These are phyloP conservation scores for Thomomys bottae DNA, from an alignment of 2,113 vertebrate genomes.

Conservation along the genomic window DNA sequence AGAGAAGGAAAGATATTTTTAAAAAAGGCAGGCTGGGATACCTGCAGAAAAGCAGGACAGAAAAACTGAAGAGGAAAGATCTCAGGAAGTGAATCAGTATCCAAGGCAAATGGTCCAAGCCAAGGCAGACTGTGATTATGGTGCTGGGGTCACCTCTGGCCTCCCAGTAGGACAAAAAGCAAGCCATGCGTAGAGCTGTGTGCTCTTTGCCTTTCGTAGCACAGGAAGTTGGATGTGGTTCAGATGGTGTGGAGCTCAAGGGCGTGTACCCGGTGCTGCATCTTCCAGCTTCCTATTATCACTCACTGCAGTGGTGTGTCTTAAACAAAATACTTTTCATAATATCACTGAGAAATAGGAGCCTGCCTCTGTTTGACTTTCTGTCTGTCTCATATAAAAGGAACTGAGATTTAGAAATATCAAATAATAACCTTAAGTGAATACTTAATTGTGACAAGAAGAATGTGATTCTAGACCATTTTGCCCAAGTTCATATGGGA, in stretches of 20 bases:
- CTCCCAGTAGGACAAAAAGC: neutral
- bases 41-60: neutral
- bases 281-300: neutral
- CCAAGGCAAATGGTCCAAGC: neutral
- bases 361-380: neutral
- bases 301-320: neutral
- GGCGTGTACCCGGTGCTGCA: neutral
- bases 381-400: neutral
- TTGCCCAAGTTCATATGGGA: neutral
- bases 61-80: neutral
- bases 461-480: neutral
- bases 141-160: neutral
- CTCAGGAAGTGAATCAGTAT: neutral
- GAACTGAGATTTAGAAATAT: neutral
- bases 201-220: neutral
- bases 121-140: neutral
- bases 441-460: neutral
- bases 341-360: neutral
- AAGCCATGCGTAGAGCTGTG: neutral
- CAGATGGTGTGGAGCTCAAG: neutral
- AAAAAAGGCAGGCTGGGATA: neutral
- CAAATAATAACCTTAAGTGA: neutral
- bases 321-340: constrained; percentile 9
- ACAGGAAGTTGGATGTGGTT: neutral
- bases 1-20: neutral